Conservation (phyloP, 2,797 vertebrate genomes). For the Hydrophis major region DNA sequence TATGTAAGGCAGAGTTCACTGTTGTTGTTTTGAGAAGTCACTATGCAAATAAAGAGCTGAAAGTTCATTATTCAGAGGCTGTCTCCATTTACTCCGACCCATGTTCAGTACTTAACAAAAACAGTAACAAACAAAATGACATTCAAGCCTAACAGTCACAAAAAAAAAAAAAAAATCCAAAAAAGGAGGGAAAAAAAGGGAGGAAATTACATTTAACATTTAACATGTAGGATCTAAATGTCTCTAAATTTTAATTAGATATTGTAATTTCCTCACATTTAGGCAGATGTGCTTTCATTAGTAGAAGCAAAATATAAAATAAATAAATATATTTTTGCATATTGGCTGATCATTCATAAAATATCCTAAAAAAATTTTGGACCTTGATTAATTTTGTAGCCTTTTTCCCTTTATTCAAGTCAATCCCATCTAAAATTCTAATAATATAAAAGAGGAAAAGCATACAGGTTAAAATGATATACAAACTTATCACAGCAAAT, state of each 20-base stretch:
- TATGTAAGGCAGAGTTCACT: no score
- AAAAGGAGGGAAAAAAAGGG: not conserved
- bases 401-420: not conserved
- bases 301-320: not conserved
- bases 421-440: not conserved
- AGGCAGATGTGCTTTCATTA: not conserved
- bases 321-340: not conserved
- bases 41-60: no score
- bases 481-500: not conserved
- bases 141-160: not conserved
- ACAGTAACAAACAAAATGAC: not conserved
- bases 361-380: not conserved
- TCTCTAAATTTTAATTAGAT: not conserved
- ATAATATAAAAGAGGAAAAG: not conserved
- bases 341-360: not conserved
- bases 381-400: not conserved
- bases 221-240: not conserved
- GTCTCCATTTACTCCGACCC: no score
- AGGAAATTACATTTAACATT: not conserved
- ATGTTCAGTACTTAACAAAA: not conserved
- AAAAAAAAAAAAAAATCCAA: not conserved
- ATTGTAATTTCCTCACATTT: not conserved
- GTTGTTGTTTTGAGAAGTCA: no score
- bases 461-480: not conserved
- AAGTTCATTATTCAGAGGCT: no score